phyloP scores from a whole-genome alignment of 2,888 invertebrate genomes.

The Dolichomitus sp. region DNA sequence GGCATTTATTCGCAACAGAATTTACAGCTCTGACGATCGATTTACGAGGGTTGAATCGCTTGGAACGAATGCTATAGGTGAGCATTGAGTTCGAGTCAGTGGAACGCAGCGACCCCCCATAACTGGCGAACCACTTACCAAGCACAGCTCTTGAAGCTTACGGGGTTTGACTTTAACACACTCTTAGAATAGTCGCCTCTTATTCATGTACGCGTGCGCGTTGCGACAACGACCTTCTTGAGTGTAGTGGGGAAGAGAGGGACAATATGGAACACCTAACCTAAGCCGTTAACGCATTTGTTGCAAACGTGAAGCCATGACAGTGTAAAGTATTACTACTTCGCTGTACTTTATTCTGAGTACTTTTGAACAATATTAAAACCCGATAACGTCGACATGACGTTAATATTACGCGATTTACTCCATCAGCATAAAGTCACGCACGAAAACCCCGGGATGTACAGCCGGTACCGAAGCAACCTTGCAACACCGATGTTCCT shows the following conservation, averaged over 20 bases:
- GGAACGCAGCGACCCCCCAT: slow-evolving; percentile 1
- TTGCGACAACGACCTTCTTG: not conserved
- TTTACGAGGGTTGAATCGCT: slow-evolving; percentile 43
- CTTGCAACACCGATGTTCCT: too few relatives aligned
- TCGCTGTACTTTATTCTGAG: too few relatives aligned
- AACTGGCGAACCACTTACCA: slow-evolving; percentile 11
- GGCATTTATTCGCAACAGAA: slow-evolving; percentile 46
- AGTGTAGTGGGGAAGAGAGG: not conserved
- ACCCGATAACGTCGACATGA: too few relatives aligned
- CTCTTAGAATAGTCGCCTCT: slow-evolving; percentile 16
- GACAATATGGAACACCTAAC: too few relatives aligned
- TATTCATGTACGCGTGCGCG: not conserved
- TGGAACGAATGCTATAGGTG: slow-evolving; percentile 10
- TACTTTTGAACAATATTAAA: too few relatives aligned
- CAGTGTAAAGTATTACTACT: too few relatives aligned
- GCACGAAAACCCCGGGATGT: too few relatives aligned
- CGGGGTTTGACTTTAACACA: slow-evolving; percentile 1
- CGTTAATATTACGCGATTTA: too few relatives aligned
- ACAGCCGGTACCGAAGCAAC: too few relatives aligned
- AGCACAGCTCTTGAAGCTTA: slow-evolving; percentile 8
- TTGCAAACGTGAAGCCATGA: too few relatives aligned
- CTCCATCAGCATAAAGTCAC: too few relatives aligned
- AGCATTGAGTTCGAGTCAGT: slow-evolving; percentile 13
- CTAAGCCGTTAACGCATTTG: too few relatives aligned
- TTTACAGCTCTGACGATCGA: slow-evolving; percentile 51